Conservation (phyloP, 2,797 vertebrate species). For the Graptemys geographica region DNA sequence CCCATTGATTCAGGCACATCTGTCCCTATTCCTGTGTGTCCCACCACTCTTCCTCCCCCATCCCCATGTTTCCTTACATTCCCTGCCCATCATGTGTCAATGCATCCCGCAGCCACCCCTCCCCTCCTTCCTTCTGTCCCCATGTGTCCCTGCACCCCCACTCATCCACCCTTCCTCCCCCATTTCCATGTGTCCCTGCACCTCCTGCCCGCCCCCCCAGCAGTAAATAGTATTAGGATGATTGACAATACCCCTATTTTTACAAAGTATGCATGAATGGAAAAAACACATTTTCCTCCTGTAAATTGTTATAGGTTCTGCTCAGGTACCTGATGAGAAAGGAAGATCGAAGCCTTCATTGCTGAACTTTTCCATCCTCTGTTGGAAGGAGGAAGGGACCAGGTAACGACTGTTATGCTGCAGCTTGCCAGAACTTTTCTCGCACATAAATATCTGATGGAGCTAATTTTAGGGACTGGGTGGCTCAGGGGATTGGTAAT, state of each 20-base stretch:
- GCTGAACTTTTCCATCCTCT: background rate
- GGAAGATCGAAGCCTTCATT: rapidly evolving
- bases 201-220: too few relatives aligned
- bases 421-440: background rate
- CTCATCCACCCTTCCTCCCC: too few relatives aligned
- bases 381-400: background rate
- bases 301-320: background rate
- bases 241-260: background rate
- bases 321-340: background rate
- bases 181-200: too few relatives aligned
- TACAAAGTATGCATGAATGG: background rate
- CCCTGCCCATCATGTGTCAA: too few relatives aligned
- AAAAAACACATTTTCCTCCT: background rate
- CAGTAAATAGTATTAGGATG: background rate
- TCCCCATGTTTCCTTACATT: too few relatives aligned
- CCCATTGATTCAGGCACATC: too few relatives aligned
- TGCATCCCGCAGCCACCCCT: too few relatives aligned
- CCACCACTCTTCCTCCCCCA: too few relatives aligned
- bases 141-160: too few relatives aligned
- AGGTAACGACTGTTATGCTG: rapidly evolving
- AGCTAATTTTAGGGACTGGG: background rate
- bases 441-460: background rate
- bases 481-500: background rate
- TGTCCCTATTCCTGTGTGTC: too few relatives aligned
- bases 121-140: too few relatives aligned